These are phyloP conservation scores for Tychaedon coryphoeus DNA, from an alignment of 2,113 vertebrate genomes.

Conservation along the genomic window DNA sequence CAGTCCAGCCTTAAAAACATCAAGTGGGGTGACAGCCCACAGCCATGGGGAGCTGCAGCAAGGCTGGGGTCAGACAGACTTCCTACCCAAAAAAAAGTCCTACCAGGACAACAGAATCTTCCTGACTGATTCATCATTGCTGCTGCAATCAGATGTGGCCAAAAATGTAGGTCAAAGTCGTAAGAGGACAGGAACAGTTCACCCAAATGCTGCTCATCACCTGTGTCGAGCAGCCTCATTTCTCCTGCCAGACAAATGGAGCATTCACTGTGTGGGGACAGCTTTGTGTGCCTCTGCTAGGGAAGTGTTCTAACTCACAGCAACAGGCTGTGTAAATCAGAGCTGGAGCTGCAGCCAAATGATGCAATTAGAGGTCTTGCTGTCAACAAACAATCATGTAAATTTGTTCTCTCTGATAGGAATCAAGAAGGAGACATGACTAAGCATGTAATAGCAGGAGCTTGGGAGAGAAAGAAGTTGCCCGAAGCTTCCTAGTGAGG, in stretches of 20 bases:
- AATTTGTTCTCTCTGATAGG: conserved; percentile 67
- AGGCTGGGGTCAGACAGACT: neutral
- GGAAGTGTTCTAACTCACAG: conserved; percentile 47
- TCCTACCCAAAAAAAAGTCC: neutral
- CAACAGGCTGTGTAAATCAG: conserved; percentile 55
- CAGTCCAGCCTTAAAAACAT: neutral
- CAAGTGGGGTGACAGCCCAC: neutral
- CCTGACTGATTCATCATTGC: neutral
- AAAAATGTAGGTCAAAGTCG: neutral
- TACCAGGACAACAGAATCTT: neutral
- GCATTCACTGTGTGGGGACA: neutral
- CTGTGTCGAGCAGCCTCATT: neutral
- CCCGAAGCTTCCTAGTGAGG: conserved; percentile 2
- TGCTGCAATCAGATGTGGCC: neutral
- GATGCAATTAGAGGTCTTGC: conserved; percentile 62
- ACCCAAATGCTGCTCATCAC: neutral
- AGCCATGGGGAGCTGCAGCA: neutral
- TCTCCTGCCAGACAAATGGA: conserved; percentile 21
- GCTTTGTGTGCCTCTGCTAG: conserved; percentile 24
- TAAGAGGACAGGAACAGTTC: neutral
- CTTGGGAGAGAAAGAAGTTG: neutral
- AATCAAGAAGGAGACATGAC: conserved; percentile 64
- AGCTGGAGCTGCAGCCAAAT: conserved; percentile 54
- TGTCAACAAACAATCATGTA: conserved; percentile 69
- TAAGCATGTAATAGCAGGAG: conserved; percentile 52